Evolutionary conservation across 2,113 vertebrate genomes (phyloP), one percentile per base, ranked within the genome.

Genomic region (Rafetus swinhoei): DNA sequence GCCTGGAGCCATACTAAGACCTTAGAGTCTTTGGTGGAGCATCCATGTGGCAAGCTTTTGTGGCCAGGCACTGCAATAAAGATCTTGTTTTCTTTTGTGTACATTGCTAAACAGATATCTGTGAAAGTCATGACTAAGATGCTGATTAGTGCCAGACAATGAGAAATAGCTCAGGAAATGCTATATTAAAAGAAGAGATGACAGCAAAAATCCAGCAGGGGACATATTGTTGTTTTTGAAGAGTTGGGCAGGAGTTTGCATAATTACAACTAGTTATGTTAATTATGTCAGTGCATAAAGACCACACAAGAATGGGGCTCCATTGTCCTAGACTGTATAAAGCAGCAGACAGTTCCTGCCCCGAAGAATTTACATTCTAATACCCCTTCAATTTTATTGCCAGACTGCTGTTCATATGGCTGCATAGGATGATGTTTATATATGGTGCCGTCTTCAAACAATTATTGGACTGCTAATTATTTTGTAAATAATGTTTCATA

Each of bases 231-330:
- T 45, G 45, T 45, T 45, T 45, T 45, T 45, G 45, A 45, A 45
- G 45, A 45, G 45, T 45, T 45, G 45, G 45, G 53, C 7, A 54
- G 53, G 10, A 54, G 3, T 54, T 14, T 54, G 53, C 25, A 92
- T 91, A 92, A 85, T 79, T 56, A 90, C 56, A 91, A 94, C 84
- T 83, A 92, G 82, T 25, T 62, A 32, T 80, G 7, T 85, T 96
- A 82, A 82, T 90, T 93, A 96, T 59, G 14, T 12, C 83, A 90
- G 81, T 39, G 59, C 79, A 52, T 87, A 91, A 90, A 45, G 13
- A 87, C 62, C 55, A 24, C 94, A n/a, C 35, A 39, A 77, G 74
- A 27, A 50, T 25, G 19, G 39, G 3, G 82, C 77, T 39, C 35
- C 55, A 87, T n/a, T 95, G 82, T n/a, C 87, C 72, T 92, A 88